Evolutionary conservation across 1,140 invertebrate species (phyloP), one percentile per base, ranked within the genome.

Genomic region (Aphelinus certus): DNA sequence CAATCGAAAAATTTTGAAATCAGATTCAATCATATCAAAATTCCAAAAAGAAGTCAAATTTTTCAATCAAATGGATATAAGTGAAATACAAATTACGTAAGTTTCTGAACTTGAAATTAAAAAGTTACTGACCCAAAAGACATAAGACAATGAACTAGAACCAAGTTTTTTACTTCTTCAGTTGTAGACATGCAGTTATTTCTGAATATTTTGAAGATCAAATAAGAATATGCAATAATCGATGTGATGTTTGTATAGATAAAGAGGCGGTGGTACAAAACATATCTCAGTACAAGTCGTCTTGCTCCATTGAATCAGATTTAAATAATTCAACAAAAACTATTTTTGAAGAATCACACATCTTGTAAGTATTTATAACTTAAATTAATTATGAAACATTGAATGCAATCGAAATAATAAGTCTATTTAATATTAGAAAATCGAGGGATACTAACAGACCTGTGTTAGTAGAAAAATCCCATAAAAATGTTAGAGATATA

Each of bases 161-260:
- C 26, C 26, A 26, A 26, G 26, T 26, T 26, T 26, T 26, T 46
- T 3, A n/a, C 42, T 56, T 45, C 57, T 67, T 1, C 42, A 71
- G 68, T 9, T 71, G 68, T 53, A 61, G 42, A 7, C 68, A 71
- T 62, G 42, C 9, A 47, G 4, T 62, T 61, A 45, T 61, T 43
- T 53, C 58, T 51, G 53, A 62, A 45, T 71, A 71, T 55, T 71
- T 61, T 51, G 58, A 26, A 48, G 46, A 71, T 53, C 47, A 2
- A 53, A 2, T 45, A 45, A 26, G 57, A n/a, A 7, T 45, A 6
- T 71, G 68, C 10, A 2, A 62, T 53, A 43, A 53, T 62, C 48
- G n/a, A 1, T 71, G 68, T 71, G 58, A 71, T 53, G 7, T 61
- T 62, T 71, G 68, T 62, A 53, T 51, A 71, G 6, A 43, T 26